Conservation (phyloP, 2,113 vertebrate genomes). For the Smithornis capensis region DNA sequence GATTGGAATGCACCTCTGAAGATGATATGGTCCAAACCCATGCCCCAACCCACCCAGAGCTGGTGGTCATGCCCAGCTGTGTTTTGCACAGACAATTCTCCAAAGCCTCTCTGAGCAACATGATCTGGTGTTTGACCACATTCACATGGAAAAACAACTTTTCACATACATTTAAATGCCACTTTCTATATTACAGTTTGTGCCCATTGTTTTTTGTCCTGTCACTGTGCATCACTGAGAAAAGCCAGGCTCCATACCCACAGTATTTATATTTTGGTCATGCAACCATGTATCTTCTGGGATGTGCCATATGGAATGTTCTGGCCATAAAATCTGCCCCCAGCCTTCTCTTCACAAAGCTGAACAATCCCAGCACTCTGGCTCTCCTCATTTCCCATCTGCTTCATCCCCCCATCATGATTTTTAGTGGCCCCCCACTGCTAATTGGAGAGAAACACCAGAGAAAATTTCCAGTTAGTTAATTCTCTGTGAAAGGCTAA, state of each 20-base stretch:
- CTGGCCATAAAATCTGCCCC: not conserved
- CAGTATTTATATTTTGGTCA: not conserved
- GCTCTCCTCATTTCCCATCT: not conserved
- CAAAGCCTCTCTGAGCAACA: not conserved
- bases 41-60: not conserved
- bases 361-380: not conserved
- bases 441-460: accelerated
- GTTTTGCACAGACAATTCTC: not conserved
- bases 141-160: accelerated
- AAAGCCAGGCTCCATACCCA: not conserved
- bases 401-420: not conserved
- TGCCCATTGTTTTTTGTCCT: not conserved
- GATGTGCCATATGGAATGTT: accelerated
- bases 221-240: not conserved
- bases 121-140: not conserved
- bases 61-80: not conserved
- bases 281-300: not conserved
- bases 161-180: not conserved
- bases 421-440: not conserved
- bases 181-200: not conserved
- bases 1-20: not conserved
- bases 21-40: not conserved
- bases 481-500: not conserved
- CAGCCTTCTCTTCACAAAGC: not conserved
- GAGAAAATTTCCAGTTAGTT: not conserved